A percentile compares a stretch with the other conserved stretches of the same genome.
Conservation (phyloP, 2,113 vertebrate species). For the Oriolus oriolus region DNA sequence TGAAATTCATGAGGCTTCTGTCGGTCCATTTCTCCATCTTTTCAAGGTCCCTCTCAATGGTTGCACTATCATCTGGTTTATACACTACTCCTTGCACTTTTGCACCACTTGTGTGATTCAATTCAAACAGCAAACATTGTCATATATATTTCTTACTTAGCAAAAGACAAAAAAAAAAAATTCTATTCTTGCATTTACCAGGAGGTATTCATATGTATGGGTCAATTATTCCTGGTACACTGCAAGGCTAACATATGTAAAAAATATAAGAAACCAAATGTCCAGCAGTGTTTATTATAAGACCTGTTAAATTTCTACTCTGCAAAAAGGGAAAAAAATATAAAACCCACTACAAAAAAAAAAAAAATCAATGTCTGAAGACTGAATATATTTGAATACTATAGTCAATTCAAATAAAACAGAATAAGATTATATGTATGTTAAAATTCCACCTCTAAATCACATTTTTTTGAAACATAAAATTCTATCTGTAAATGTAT, state of each 20-base stretch:
- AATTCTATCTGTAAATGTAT: not conserved
- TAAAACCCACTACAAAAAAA: not conserved
- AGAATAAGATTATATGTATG: not conserved
- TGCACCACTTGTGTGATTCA: not conserved
- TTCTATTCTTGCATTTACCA: not conserved
- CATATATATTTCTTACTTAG: not conserved
- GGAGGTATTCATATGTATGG: not conserved
- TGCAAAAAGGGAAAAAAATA: not conserved
- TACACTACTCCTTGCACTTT: not conserved
- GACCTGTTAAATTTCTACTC: not conserved
- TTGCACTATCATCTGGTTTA: not conserved
- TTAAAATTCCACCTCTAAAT: not conserved
- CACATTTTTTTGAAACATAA: not conserved
- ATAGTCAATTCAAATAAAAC: not conserved
- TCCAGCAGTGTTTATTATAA: not conserved
- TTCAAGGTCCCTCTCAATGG: too few relatives aligned
- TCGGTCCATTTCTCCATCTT: not conserved
- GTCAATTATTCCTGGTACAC: not conserved
- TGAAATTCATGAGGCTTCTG: not conserved
- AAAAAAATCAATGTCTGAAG: not conserved
- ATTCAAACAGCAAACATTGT: not conserved
- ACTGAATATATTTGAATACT: not conserved
- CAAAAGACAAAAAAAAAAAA: not conserved
- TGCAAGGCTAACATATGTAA: not conserved
- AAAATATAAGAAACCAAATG: not conserved